phyloP scores from a whole-genome alignment of 1,140 invertebrate genomes.

The Heterodera carotae region DNA sequence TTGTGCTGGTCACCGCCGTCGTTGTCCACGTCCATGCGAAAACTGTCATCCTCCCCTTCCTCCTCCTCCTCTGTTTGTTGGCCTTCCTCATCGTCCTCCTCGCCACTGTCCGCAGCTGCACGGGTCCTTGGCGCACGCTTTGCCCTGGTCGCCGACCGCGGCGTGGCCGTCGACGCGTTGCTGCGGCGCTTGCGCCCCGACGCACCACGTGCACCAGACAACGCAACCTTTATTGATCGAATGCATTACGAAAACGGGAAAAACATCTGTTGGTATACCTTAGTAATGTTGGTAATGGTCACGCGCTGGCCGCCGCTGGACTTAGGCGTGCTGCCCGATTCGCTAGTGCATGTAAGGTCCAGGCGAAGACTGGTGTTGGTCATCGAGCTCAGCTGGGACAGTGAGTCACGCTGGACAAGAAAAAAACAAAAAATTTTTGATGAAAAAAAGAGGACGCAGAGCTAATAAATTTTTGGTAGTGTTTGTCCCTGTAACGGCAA shows the following conservation, averaged over 20 bases:
- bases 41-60: neutral
- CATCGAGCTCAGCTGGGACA: conserved; percentile 7
- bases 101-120: neutral
- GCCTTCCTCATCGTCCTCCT: neutral
- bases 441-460: no score
- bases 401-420: neutral
- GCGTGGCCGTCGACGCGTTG: neutral
- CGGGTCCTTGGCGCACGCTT: neutral
- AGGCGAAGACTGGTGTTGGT: conserved; percentile 5
- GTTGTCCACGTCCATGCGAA: neutral
- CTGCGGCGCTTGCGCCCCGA: neutral
- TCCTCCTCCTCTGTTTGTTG: neutral
- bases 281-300: neutral
- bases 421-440: neutral
- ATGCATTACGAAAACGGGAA: no score
- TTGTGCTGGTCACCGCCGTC: neutral
- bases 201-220: neutral
- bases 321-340: neutral
- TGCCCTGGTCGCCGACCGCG: neutral
- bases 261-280: no score
- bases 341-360: neutral
- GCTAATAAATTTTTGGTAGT: no score
- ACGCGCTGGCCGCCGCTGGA: neutral
- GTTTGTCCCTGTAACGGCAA: no score
- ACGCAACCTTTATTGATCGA: neutral